phyloP scores from a whole-genome alignment of 2,113 vertebrate genomes.

The Brienomyrus longianalis region DNA sequence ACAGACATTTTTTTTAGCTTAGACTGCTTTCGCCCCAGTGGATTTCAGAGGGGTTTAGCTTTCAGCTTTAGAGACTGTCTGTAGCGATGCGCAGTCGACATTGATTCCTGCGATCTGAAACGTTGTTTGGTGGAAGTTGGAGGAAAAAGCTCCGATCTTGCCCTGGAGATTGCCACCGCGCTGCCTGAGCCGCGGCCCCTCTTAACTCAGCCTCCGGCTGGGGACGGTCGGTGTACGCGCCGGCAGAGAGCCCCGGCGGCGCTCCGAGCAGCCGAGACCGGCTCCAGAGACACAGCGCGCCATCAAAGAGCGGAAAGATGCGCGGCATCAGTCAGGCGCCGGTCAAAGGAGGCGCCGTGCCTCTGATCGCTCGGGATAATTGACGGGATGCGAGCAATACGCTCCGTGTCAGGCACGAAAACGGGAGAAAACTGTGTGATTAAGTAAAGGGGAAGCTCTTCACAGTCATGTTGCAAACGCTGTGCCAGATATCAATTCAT shows the following conservation, averaged over 20 bases:
- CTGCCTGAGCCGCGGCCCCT: background rate
- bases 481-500: conserved; percentile 49
- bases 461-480: conserved; percentile 34
- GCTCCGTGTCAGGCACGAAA: conserved; percentile 46
- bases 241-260: conserved; percentile 64
- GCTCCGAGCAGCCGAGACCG: conserved; percentile 42
- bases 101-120: conserved; percentile 5
- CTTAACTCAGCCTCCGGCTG: conserved; percentile 57
- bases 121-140: conserved; percentile 39
- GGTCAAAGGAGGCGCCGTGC: conserved; percentile 59
- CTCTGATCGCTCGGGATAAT: conserved; percentile 69
- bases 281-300: conserved; percentile 61
- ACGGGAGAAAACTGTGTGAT: conserved; percentile 40
- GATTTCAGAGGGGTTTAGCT: background rate
- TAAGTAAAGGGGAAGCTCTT: conserved; percentile 47
- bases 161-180: conserved; percentile 51
- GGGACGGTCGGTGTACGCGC: conserved; percentile 53
- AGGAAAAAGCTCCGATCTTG: conserved; percentile 49
- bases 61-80: background rate
- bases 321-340: conserved; percentile 63
- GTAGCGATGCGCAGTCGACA: background rate
- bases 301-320: conserved; percentile 70
- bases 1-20: background rate
- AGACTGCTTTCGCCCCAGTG: background rate
- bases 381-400: conserved; percentile 63